Conservation (phyloP, 2,797 vertebrate genomes). For the Allobates femoralis region DNA sequence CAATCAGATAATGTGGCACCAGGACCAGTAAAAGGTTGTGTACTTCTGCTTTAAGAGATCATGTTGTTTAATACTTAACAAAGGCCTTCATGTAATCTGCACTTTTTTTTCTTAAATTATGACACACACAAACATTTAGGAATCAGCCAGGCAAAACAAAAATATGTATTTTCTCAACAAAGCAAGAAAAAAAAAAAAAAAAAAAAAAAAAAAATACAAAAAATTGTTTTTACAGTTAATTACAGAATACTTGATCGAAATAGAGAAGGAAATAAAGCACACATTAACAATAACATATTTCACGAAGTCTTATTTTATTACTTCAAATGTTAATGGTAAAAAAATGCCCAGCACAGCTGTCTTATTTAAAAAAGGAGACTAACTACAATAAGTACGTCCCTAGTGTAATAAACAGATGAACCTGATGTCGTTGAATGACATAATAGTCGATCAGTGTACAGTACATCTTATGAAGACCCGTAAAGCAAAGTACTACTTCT, state of each 20-base stretch:
- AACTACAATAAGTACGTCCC: conserved; percentile 81
- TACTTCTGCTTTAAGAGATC: no score
- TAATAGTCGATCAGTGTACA: conserved; percentile 84
- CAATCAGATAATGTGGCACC: neutral
- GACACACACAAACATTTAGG: conserved; percentile 31
- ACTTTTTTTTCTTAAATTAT: neutral
- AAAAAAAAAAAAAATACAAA: conserved; percentile 51
- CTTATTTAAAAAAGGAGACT: conserved; percentile 86
- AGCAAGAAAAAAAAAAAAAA: conserved; percentile 23
- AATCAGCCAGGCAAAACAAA: neutral
- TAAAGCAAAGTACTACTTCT: conserved; percentile 88
- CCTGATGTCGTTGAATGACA: conserved; percentile 82
- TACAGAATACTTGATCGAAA: conserved; percentile 52
- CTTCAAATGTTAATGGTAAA: conserved; percentile 88
- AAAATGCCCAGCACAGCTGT: conserved; percentile 92
- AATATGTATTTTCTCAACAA: conserved; percentile 25
- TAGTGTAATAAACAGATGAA: conserved; percentile 84
- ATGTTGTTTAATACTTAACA: neutral
- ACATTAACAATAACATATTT: conserved; percentile 80
- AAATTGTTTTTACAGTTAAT: conserved; percentile 41
- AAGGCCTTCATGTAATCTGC: no score
- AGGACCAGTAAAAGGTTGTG: no score
- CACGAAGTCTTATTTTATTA: conserved; percentile 87
- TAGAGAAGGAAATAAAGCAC: conserved; percentile 66
- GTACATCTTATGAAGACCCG: conserved; percentile 91